Percentiles rank a stretch among this genome's conserved stretches.
These are phyloP conservation scores for Megaptera novaeangliae DNA, from an alignment of 2,113 vertebrate species.

Conservation along the genomic window DNA sequence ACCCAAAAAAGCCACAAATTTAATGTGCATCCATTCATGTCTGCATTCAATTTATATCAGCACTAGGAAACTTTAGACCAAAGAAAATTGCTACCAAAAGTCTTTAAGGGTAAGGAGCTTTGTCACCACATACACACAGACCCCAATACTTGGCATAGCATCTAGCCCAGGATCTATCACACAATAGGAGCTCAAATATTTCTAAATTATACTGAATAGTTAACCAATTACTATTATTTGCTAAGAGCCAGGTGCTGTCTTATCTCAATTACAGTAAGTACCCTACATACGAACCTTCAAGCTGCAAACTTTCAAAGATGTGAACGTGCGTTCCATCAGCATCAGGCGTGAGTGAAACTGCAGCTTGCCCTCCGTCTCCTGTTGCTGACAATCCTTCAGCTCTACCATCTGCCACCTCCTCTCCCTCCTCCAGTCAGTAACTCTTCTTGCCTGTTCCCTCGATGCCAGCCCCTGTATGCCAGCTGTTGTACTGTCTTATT, in stretches of 20 bases:
- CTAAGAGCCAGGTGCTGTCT: not conserved
- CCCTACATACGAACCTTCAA: not conserved
- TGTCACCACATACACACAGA: not conserved
- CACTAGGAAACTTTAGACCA: not conserved
- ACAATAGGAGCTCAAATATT: not conserved
- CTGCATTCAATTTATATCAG: not conserved
- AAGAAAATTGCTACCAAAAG: not conserved
- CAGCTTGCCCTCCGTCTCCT: not conserved
- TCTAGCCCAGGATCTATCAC: too few relatives aligned
- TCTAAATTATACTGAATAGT: not conserved
- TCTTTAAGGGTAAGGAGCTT: not conserved
- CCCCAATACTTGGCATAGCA: not conserved
- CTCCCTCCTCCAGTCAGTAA: not conserved
- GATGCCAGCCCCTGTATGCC: not conserved
- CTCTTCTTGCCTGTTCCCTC: not conserved
- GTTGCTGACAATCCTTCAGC: rapidly evolving
- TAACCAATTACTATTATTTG: not conserved
- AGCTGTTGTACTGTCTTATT: not conserved
- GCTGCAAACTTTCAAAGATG: not conserved
- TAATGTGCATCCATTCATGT: not conserved
- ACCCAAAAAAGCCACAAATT: not conserved
- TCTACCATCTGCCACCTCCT: not conserved
- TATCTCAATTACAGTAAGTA: not conserved
- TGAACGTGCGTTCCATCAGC: not conserved
- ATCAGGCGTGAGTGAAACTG: not conserved